A percentile compares a stretch with the other conserved stretches of the same genome.
Conservation (phyloP, 2,797 vertebrate species). For the Enteromius treurensis region DNA sequence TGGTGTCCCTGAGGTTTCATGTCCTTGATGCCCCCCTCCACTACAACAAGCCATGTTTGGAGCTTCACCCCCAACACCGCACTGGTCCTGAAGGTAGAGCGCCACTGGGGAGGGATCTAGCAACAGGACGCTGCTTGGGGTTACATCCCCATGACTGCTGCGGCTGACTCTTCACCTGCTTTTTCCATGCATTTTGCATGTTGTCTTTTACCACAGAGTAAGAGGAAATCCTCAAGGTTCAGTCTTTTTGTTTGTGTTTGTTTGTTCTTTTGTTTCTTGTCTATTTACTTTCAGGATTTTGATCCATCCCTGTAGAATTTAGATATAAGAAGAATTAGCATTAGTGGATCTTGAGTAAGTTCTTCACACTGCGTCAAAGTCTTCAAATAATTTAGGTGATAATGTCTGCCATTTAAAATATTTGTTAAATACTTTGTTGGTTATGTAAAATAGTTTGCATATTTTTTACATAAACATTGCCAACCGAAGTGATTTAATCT, state of each 20-base stretch:
- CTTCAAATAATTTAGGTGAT: background rate
- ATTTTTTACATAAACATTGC: background rate
- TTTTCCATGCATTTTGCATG: conserved; percentile 77
- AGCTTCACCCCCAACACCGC: conserved; percentile 30
- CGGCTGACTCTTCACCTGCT: conserved; percentile 71
- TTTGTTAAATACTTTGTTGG: background rate
- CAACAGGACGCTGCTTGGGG: conserved; percentile 57
- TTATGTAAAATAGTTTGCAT: background rate
- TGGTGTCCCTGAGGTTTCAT: conserved; percentile 66
- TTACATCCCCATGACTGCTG: conserved; percentile 65
- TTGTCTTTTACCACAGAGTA: conserved; percentile 57
- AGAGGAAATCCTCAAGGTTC: conserved; percentile 38
- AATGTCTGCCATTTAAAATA: background rate
- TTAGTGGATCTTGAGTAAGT: background rate
- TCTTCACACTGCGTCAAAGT: background rate
- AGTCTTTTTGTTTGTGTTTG: conserved; percentile 29
- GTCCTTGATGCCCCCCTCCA: conserved; percentile 58
- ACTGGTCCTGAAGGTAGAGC: conserved; percentile 70
- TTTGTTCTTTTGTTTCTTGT: conserved; percentile 56
- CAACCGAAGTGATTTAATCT: background rate
- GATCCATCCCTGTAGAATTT: background rate
- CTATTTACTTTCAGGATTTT: conserved; percentile 49
- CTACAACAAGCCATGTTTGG: conserved; percentile 29
- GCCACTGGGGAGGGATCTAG: conserved; percentile 76
- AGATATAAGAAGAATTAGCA: background rate